A percentile compares a stretch with the other conserved stretches of the same genome.
Conservation (phyloP, 2,797 vertebrate genomes). For the Hipposideros larvatus region DNA sequence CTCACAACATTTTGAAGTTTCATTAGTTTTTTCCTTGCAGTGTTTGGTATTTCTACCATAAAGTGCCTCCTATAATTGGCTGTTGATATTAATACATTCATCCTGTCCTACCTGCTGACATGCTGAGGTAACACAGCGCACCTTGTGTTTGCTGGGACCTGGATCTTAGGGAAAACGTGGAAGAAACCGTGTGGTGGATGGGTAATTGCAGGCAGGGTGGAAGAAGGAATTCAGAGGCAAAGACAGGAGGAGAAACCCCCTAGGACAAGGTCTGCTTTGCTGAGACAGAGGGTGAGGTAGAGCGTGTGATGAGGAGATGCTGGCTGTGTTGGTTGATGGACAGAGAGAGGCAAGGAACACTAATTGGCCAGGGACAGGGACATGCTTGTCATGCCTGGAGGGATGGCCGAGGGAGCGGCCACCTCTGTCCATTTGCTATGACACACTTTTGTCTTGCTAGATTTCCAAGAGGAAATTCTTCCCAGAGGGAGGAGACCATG, state of each 20-base stretch:
- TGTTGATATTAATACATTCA: neutral
- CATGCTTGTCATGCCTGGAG: accelerated
- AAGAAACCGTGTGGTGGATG: accelerated
- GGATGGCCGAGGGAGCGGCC: neutral
- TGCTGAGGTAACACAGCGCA: accelerated
- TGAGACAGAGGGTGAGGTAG: neutral
- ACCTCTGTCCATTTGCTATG: accelerated
- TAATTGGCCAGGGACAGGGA: accelerated
- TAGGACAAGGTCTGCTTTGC: neutral
- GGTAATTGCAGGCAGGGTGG: neutral
- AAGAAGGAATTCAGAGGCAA: neutral
- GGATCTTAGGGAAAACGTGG: neutral
- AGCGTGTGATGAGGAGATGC: neutral
- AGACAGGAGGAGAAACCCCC: neutral
- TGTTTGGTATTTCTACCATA: neutral
- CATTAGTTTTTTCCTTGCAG: no score
- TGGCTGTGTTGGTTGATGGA: accelerated
- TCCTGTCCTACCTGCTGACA: neutral
- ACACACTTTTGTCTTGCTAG: neutral
- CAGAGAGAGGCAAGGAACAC: neutral
- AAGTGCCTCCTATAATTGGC: neutral
- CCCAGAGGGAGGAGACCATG: neutral
- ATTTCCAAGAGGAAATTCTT: neutral
- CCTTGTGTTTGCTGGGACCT: no score
- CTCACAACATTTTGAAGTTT: neutral